These are phyloP conservation scores for Linnaemya tessellans DNA, from an alignment of 2,888 invertebrate genomes.

Conservation along the genomic window DNA sequence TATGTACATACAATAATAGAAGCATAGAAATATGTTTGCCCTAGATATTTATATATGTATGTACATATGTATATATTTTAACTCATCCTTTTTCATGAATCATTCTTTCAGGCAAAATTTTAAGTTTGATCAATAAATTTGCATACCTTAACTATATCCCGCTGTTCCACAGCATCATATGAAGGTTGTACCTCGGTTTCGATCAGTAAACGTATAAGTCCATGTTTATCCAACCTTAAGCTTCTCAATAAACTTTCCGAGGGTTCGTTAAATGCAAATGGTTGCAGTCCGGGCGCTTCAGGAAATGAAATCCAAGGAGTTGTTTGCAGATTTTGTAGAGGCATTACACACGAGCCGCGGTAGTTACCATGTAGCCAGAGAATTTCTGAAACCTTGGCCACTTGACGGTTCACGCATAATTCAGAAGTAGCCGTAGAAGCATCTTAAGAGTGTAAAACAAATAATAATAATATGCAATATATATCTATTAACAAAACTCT, in stretches of 20 bases:
- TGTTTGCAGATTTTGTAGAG: slow-evolving; percentile 83
- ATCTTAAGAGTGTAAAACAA: slow-evolving; percentile 74
- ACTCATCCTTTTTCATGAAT: slow-evolving; percentile 8
- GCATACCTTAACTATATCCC: slow-evolving; percentile 67
- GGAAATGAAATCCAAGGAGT: slow-evolving; percentile 85
- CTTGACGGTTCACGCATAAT: slow-evolving; percentile 80
- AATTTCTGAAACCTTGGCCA: slow-evolving; percentile 82
- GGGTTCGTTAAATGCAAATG: slow-evolving; percentile 78
- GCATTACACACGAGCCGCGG: slow-evolving; percentile 82
- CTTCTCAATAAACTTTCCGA: slow-evolving; percentile 71
- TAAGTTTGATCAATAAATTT: slow-evolving; percentile 52
- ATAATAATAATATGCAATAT: not conserved
- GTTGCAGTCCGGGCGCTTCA: slow-evolving; percentile 81
- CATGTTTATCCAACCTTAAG: slow-evolving; percentile 69
- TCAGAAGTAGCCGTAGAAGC: slow-evolving; percentile 81
- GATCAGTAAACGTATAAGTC: slow-evolving; percentile 79
- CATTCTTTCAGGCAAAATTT: not conserved
- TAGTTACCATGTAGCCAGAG: slow-evolving; percentile 81
- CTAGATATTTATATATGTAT: not conserved
- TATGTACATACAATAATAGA: not conserved
- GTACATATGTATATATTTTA: not conserved
- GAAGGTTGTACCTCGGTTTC: slow-evolving; percentile 80
- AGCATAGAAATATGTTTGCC: not conserved
- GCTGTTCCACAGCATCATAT: slow-evolving; percentile 40
- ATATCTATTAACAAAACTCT: not conserved